A percentile compares a stretch with the other conserved stretches of the same genome.
phyloP scores from a whole-genome alignment of 2,888 invertebrate species.

The Electrophaes corylata region DNA sequence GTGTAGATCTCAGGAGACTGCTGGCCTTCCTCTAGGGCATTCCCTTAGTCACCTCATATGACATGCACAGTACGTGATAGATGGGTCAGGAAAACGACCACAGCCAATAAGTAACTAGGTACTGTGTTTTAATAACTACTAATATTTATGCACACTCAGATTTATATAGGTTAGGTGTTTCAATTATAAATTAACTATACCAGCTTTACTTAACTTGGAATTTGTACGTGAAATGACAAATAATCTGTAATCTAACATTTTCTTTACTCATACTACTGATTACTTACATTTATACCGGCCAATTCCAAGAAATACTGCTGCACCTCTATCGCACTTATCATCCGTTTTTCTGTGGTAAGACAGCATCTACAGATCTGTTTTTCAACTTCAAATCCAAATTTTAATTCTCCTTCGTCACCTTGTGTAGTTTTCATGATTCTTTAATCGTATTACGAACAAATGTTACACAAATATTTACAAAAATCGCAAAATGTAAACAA shows the following conservation, averaged over 20 bases:
- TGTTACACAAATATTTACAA: too few species aligned
- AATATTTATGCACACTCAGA: too few species aligned
- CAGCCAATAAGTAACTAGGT: too few species aligned
- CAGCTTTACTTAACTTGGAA: background rate
- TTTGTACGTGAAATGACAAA: background rate
- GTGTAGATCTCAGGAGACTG: too few species aligned
- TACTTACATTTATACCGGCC: constrained; percentile 62
- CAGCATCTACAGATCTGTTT: constrained; percentile 68
- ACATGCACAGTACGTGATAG: too few species aligned
- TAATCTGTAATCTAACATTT: background rate
- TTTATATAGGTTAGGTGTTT: too few species aligned
- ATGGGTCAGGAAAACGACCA: too few species aligned
- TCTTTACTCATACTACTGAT: background rate
- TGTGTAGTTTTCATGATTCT: constrained; percentile 22
- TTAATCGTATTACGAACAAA: too few species aligned
- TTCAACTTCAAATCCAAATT: constrained; percentile 44
- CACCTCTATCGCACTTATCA: constrained; percentile 47
- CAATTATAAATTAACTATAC: background rate
- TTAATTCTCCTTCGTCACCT: constrained; percentile 40
- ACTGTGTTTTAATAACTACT: too few species aligned
- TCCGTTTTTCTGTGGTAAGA: constrained; percentile 58
- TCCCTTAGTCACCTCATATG: too few species aligned
- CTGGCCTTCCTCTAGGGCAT: too few species aligned
- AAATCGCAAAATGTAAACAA: background rate
- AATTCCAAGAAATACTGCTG: constrained; percentile 57